Evolutionary conservation across 1,140 invertebrate genomes (phyloP).

Genomic region (Steinernema khuongi): DNA sequence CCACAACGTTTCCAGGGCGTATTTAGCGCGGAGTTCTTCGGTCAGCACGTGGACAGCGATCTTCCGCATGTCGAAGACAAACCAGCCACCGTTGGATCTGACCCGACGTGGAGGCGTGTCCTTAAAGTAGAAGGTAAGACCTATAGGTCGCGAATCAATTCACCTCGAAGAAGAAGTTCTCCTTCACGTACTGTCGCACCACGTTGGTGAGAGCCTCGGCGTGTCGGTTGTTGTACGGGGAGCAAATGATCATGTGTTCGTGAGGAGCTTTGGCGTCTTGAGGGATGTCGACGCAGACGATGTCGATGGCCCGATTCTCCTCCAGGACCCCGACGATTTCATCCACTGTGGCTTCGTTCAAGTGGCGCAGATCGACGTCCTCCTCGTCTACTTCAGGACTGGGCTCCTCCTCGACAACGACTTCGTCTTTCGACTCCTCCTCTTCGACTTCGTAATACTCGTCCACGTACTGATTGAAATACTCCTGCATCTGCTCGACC

Average conservation of each 20-base stretch:
- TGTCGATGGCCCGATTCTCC: background rate
- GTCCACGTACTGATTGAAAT: conserved; percentile 29
- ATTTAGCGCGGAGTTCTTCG: background rate
- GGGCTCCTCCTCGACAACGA: background rate
- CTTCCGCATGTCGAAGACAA: background rate
- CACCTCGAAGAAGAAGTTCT: background rate
- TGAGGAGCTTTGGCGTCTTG: background rate
- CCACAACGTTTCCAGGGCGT: background rate
- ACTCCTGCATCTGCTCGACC: conserved; percentile 30
- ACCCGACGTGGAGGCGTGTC: background rate
- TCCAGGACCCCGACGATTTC: background rate
- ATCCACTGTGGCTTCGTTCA: background rate
- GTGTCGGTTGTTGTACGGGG: background rate
- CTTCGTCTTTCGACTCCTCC: conserved; percentile 3
- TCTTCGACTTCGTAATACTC: conserved; percentile 25
- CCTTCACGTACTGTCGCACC: background rate
- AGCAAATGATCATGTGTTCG: background rate
- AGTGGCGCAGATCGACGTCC: background rate
- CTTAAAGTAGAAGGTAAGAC: background rate
- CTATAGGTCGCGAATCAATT: background rate
- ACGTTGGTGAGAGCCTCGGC: background rate
- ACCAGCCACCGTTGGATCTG: background rate
- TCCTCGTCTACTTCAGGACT: background rate
- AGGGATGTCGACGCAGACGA: background rate
- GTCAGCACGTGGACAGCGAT: background rate